Percentiles rank a stretch among this genome's conserved stretches.
phyloP scores from a whole-genome alignment of 35 echinoderm and acorn worm genomes.

The Lytechinus variegatus region DNA sequence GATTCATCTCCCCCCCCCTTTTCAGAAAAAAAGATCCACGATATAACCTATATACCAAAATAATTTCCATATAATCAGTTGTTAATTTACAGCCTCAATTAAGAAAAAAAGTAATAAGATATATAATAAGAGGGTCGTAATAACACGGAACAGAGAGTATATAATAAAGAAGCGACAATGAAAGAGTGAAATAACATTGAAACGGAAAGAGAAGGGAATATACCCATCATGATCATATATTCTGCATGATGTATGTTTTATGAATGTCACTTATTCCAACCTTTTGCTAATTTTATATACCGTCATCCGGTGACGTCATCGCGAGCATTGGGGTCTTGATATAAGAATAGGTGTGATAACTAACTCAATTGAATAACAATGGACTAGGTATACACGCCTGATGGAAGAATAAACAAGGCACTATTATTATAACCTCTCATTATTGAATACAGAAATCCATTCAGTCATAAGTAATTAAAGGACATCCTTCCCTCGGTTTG shows the following conservation, averaged over 20 bases:
- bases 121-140: neutral
- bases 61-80: no score
- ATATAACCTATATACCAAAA: no score
- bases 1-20: no score
- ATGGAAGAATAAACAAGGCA: neutral
- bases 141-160: neutral
- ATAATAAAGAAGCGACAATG: no score
- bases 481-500: neutral
- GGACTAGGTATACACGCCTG: neutral
- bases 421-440: neutral
- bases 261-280: neutral
- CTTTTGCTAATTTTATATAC: neutral
- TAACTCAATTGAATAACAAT: slow-evolving; percentile 2
- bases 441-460: neutral
- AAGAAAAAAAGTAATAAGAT: neutral
- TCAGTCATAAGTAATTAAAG: neutral
- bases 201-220: neutral
- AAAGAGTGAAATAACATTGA: neutral
- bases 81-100: neutral
- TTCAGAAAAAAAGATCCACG: no score
- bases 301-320: neutral
- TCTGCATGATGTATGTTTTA: neutral
- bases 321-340: neutral
- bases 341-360: neutral
- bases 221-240: neutral